phyloP scores from a whole-genome alignment of 2,113 vertebrate species.

The Stomatorhinus ivindoensis region DNA sequence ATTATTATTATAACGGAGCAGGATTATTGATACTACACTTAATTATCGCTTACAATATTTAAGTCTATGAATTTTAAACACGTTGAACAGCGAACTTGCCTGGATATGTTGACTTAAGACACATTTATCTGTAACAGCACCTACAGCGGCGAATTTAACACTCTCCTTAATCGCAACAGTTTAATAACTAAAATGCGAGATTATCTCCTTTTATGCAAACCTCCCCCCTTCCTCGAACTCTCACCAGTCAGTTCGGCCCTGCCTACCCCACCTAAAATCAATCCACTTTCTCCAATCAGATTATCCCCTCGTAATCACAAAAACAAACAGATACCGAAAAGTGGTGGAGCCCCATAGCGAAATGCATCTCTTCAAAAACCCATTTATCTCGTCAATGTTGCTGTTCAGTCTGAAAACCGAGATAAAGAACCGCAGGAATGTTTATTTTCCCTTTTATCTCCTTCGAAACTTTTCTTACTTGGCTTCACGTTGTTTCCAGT shows the following conservation, averaged over 20 bases:
- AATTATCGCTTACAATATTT: not conserved
- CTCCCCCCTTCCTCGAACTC: not conserved
- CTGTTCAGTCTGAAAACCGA: slow-evolving; percentile 61
- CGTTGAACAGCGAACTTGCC: not conserved
- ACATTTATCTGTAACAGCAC: slow-evolving; percentile 1
- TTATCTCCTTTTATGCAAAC: slow-evolving; percentile 3
- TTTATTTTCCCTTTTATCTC: slow-evolving; percentile 53
- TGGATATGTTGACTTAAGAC: not conserved
- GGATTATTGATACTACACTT: not conserved
- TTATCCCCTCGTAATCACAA: slow-evolving; percentile 56
- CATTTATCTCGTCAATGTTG: slow-evolving; percentile 59
- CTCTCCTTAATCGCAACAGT: slow-evolving; percentile 23
- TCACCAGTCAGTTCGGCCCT: not conserved
- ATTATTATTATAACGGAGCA: not conserved
- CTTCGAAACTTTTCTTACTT: slow-evolving; percentile 39
- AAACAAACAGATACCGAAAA: slow-evolving; percentile 56
- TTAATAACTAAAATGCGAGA: slow-evolving; percentile 22
- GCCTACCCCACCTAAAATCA: slow-evolving; percentile 37
- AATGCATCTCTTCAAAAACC: slow-evolving; percentile 56
- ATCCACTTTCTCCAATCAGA: slow-evolving; percentile 38
- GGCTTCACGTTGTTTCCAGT: slow-evolving; percentile 21
- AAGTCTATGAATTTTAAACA: not conserved
- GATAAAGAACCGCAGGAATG: slow-evolving; percentile 62
- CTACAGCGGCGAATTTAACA: slow-evolving; percentile 4
- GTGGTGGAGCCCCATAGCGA: slow-evolving; percentile 50